phyloP scores from a whole-genome alignment of 2,797 vertebrate species.

The Paguma larvata region DNA sequence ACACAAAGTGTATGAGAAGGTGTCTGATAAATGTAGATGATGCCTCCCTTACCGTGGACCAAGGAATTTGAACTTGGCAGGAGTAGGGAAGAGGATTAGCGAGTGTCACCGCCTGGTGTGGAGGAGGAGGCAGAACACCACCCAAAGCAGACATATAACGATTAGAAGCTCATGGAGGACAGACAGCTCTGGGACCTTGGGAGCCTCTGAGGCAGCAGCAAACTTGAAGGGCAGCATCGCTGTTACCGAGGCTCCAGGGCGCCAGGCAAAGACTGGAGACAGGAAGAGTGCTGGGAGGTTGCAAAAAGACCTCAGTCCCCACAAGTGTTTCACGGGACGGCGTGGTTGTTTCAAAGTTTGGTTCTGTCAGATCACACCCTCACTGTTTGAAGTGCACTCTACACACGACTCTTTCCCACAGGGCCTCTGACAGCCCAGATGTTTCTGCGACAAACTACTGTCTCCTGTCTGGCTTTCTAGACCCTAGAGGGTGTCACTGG shows the following conservation, averaged over 20 bases:
- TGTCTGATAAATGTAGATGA: not conserved
- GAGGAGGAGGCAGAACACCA: not conserved
- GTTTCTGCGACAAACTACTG: not conserved
- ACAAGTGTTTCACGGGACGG: not conserved
- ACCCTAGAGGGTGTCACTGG: accelerated
- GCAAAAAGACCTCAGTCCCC: not conserved
- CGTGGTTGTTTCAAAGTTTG: not conserved
- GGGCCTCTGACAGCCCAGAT: not conserved
- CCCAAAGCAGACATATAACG: not conserved
- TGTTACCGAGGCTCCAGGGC: not conserved
- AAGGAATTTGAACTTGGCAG: not conserved
- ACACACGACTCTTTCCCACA: not conserved
- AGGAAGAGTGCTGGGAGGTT: no score
- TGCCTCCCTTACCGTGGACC: not conserved
- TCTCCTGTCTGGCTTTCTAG: not conserved
- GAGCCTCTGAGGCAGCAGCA: not conserved
- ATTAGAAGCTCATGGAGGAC: not conserved
- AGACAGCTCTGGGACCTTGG: not conserved
- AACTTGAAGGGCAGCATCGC: not conserved
- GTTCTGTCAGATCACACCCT: not conserved
- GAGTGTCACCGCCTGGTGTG: not conserved
- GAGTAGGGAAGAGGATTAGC: not conserved
- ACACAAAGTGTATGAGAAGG: not conserved
- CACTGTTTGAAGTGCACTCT: not conserved
- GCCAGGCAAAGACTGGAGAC: not conserved